Conservation (phyloP, 2,888 invertebrate genomes). For the Mylabris sibirica region DNA sequence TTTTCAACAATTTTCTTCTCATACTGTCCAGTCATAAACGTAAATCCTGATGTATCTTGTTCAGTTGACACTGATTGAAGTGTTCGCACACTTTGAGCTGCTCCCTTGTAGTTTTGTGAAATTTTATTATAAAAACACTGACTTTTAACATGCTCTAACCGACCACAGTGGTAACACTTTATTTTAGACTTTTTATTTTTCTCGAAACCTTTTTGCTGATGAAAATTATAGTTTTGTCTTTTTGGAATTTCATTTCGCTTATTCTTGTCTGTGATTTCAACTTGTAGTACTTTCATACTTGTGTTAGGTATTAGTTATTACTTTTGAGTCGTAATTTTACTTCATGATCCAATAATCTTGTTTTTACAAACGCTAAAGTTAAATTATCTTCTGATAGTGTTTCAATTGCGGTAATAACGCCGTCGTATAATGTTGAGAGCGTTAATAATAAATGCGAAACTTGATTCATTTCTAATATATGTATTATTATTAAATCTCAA, state of each 20-base stretch:
- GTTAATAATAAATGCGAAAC: neutral
- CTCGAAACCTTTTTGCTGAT: too few species aligned
- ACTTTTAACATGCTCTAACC: neutral
- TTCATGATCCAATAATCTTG: conserved; percentile 11
- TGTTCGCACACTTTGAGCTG: too few species aligned
- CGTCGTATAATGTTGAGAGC: conserved; percentile 1
- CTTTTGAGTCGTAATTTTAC: conserved; percentile 9
- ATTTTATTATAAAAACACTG: neutral
- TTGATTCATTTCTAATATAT: too few species aligned
- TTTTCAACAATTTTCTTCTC: too few species aligned
- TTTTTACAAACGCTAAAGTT: conserved; percentile 14
- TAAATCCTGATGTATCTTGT: too few species aligned
- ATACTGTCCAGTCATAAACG: too few species aligned
- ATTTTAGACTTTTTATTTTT: conserved; percentile 6
- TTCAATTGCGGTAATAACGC: conserved; percentile 15
- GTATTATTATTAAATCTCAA: too few species aligned
- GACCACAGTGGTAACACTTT: conserved; percentile 13
- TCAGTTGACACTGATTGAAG: too few species aligned
- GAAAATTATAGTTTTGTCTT: too few species aligned
- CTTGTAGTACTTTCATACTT: conserved; percentile 7
- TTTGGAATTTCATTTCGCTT: neutral
- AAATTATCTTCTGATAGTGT: conserved; percentile 12
- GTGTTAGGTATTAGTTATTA: neutral
- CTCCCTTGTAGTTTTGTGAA: neutral
- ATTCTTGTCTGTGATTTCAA: neutral